Percentiles rank a stretch among this genome's conserved stretches.
Evolutionary conservation across 2,888 invertebrate genomes (phyloP).

Genomic region (Drosophila tanythrix): DNA sequence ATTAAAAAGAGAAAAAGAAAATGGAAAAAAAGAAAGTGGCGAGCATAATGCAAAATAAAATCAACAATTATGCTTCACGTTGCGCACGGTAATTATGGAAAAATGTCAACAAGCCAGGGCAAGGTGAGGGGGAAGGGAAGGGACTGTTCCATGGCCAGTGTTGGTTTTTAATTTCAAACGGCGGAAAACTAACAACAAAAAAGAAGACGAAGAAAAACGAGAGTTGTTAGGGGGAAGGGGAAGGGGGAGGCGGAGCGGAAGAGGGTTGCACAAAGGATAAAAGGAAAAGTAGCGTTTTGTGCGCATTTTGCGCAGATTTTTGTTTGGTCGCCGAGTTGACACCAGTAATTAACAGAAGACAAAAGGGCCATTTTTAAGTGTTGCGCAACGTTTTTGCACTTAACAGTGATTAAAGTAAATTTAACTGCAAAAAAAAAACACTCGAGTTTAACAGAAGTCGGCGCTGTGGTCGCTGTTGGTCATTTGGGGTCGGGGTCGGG

Average conservation of each 20-base stretch:
- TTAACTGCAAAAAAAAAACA: conserved; percentile 60
- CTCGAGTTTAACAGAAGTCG: conserved; percentile 65
- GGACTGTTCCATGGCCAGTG: conserved; percentile 67
- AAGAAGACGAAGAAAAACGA: conserved; percentile 24
- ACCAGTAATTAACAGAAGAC: conserved; percentile 80
- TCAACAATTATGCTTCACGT: conserved; percentile 75
- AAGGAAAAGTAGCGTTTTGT: conserved; percentile 70
- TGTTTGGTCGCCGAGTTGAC: conserved; percentile 61
- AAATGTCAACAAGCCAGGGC: conserved; percentile 75
- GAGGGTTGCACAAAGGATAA: conserved; percentile 72
- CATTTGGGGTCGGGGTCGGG: conserved; percentile 3
- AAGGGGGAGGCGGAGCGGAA: neutral
- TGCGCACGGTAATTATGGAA: conserved; percentile 80
- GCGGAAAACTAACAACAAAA: conserved; percentile 46
- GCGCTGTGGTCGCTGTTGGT: conserved; percentile 32
- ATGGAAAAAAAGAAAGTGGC: conserved; percentile 29
- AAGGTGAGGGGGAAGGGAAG: conserved; percentile 71
- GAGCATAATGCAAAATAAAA: conserved; percentile 73
- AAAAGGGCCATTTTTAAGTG: conserved; percentile 70
- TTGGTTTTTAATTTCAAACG: conserved; percentile 80
- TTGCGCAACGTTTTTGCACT: conserved; percentile 72
- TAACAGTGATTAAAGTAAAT: conserved; percentile 80
- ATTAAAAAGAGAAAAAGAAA: conserved; percentile 6
- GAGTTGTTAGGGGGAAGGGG: conserved; percentile 6
- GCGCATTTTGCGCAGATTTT: conserved; percentile 35